Evolutionary conservation across 2,797 vertebrate species (phyloP), one percentile per base, ranked within the genome.

Genomic region (Sparidentex hasta): DNA sequence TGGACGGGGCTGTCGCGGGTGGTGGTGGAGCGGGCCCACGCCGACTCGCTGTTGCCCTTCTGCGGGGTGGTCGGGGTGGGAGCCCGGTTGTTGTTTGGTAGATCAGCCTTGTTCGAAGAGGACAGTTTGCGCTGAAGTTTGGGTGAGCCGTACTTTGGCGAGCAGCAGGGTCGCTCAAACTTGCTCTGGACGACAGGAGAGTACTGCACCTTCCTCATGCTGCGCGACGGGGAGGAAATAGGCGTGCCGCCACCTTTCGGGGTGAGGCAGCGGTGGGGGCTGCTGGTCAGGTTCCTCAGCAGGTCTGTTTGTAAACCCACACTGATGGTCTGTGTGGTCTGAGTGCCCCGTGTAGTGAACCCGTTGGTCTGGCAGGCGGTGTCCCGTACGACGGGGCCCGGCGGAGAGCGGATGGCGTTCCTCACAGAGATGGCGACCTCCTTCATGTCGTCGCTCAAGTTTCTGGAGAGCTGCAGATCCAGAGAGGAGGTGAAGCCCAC

Each of bases 381-480:
- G 90, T 99, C 98, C 82, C 96, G 96, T 38, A 97, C 75, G 0
- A 65, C 68, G 0, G 92, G 90, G 20, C 92, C 68, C 0, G 96
- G 94, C 11, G 92, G 95, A 0, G 96, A 96, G 77, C 96, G 96
- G 85, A 97, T 96, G 58, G 96, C 94, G 0, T 96, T 97, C 58
- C 97, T 95, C 55, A 97, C 97, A 0, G 97, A 99, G 90, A 97
- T 98, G 18, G 98, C 98, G 0, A 98, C 98, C 90, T 99, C 98
- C 91, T 99, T 99, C 98, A 99, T 99, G 83, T 99, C 98, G 0
- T 99, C 98, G 0, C 98, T 99, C 96, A 99, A 87, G 90, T 99
- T 99, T 84, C 96, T 96, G 67, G 97, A 96, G 85, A 99, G 94
- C 91, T 98, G 96, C 52, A 99, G 93, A 91, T 95, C 95, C 90